These are phyloP conservation scores for Lepidonotus clava DNA, from an alignment of 2,888 invertebrate genomes.

Conservation along the genomic window DNA sequence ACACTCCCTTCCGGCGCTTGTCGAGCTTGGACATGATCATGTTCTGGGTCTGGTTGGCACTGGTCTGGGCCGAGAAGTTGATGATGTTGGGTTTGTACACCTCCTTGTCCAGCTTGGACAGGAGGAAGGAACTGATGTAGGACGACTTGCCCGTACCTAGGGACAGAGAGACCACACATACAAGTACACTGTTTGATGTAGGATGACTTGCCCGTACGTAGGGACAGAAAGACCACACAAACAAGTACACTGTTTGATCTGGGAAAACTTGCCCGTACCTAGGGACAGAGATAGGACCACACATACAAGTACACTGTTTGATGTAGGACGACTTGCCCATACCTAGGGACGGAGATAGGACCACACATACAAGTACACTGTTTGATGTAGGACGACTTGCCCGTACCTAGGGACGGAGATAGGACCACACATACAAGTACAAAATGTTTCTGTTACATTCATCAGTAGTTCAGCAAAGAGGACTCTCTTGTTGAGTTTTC, in stretches of 20 bases:
- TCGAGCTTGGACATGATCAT: constrained; percentile 97
- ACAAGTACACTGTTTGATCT: too few species aligned
- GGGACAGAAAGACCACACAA: too few species aligned
- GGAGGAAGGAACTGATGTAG: constrained; percentile 82
- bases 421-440: constrained; percentile 57
- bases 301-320: constrained; percentile 50
- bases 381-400: constrained; percentile 57
- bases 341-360: too few species aligned
- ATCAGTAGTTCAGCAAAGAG: too few species aligned
- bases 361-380: too few species aligned
- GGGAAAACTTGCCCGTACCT: constrained; percentile 33
- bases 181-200: constrained; percentile 4
- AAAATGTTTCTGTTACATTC: too few species aligned
- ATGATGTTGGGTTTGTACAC: constrained; percentile 92
- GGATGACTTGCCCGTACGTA: too few species aligned
- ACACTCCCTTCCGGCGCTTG: constrained; percentile 95
- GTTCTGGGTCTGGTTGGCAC: constrained; percentile 95
- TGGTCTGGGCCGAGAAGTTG: constrained; percentile 96
- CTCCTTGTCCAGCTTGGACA: constrained; percentile 89
- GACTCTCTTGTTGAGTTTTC: too few species aligned
- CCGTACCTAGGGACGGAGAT: constrained; percentile 50
- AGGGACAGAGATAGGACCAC: constrained; percentile 56
- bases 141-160: constrained; percentile 42
- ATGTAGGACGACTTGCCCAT: neutral
- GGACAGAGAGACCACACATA: constrained; percentile 57